Conservation (phyloP, 1,140 invertebrate species). For the Lepidurus couesii region DNA sequence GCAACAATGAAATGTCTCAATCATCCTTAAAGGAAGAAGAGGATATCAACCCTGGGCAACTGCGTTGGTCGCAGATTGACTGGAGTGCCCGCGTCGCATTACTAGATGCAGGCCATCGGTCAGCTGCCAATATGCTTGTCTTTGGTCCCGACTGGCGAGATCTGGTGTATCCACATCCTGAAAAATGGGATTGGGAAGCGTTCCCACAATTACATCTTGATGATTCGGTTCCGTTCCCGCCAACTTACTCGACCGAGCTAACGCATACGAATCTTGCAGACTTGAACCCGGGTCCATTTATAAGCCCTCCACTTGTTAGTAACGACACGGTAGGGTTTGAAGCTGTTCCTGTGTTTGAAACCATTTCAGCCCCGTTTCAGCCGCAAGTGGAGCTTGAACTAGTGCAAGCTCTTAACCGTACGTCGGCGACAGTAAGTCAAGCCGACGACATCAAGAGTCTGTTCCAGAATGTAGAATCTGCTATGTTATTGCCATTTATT, state of each 20-base stretch:
- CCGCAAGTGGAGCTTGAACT: conserved; percentile 49
- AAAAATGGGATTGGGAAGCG: conserved; percentile 57
- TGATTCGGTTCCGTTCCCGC: conserved; percentile 37
- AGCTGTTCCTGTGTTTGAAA: conserved; percentile 54
- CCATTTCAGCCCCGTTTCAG: conserved; percentile 53
- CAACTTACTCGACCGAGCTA: conserved; percentile 46
- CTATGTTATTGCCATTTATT: conserved; percentile 53
- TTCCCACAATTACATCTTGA: conserved; percentile 45
- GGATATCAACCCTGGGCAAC: conserved; percentile 1
- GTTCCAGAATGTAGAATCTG: conserved; percentile 45
- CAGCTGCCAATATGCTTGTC: conserved; percentile 26
- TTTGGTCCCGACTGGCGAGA: conserved; percentile 53
- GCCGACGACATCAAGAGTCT: conserved; percentile 54
- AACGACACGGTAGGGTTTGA: conserved; percentile 55
- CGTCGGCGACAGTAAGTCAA: conserved; percentile 35
- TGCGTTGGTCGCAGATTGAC: conserved; percentile 21
- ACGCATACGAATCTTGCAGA: conserved; percentile 49
- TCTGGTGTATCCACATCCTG: conserved; percentile 53
- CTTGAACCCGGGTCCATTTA: conserved; percentile 43
- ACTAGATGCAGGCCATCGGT: conserved; percentile 22
- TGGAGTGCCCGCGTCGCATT: conserved; percentile 26
- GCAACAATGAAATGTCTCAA: background rate
- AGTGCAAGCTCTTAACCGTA: conserved; percentile 41
- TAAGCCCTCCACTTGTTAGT: conserved; percentile 44
- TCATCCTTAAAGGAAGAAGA: background rate